Conservation (phyloP, 2,113 vertebrate species). For the Chaenogobius annularis region DNA sequence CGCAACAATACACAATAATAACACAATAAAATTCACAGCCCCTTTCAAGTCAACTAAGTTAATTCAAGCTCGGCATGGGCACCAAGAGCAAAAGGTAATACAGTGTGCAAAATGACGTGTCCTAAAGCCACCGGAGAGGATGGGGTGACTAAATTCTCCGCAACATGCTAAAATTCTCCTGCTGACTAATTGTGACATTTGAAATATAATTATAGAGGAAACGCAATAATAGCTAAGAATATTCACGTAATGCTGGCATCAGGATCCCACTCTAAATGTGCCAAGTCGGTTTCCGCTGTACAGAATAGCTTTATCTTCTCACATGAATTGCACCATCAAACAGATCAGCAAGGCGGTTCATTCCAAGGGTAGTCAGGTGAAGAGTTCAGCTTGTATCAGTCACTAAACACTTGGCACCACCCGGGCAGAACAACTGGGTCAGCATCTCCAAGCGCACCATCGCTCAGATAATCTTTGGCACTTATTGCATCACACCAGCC, state of each 20-base stretch:
- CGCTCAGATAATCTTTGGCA: neutral
- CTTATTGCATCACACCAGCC: neutral
- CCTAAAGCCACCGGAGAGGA: no score
- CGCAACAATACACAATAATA: no score
- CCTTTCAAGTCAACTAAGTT: no score
- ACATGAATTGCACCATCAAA: neutral
- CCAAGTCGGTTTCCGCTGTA: neutral
- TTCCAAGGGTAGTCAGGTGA: neutral
- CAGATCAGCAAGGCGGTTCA: neutral
- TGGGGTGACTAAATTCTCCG: no score
- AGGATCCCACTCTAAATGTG: neutral
- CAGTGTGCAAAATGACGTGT: no score
- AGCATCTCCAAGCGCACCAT: neutral
- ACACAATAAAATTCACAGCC: no score
- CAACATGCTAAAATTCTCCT: no score
- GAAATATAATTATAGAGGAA: no score
- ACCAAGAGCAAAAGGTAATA: no score
- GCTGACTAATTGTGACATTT: no score
- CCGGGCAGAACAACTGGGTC: neutral
- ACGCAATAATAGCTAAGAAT: neutral
- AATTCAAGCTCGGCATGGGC: no score
- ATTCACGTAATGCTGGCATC: neutral
- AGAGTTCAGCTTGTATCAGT: slow-evolving; percentile 10
- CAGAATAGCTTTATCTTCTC: neutral
- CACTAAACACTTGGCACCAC: neutral